These are phyloP conservation scores for Charaxes varanes DNA, from an alignment of 1,140 invertebrate genomes.

Conservation along the genomic window DNA sequence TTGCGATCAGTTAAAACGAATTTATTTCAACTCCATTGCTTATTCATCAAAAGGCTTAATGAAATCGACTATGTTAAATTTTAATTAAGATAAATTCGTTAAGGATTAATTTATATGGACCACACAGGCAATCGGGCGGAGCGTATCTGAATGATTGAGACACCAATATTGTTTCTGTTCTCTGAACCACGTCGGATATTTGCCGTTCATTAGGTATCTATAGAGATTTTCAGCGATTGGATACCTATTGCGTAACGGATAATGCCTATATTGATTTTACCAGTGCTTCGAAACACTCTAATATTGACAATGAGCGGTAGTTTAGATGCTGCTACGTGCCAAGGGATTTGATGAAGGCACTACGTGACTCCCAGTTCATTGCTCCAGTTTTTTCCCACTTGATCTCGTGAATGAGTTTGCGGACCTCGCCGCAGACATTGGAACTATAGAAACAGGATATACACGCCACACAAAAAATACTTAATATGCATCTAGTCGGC, in stretches of 20 bases:
- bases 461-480: conserved; percentile 29
- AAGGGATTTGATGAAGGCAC: conserved; percentile 48
- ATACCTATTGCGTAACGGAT: conserved; percentile 36
- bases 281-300: conserved; percentile 51
- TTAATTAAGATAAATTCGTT: conserved; percentile 12
- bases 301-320: conserved; percentile 72
- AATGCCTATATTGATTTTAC: conserved; percentile 59
- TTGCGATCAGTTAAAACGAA: no score
- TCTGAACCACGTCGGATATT: conserved; percentile 19
- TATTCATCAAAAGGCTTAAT: conserved; percentile 2
- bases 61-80: conserved; percentile 5
- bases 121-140: conserved; percentile 2
- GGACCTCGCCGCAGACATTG: conserved; percentile 37
- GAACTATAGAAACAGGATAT: conserved; percentile 29
- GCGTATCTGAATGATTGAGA: conserved; percentile 1
- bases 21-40: conserved; percentile 2
- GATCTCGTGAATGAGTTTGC: conserved; percentile 63
- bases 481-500: conserved; percentile 5
- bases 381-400: conserved; percentile 67
- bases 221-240: conserved; percentile 45
- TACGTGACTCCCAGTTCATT: conserved; percentile 66
- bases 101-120: conserved; percentile 6
- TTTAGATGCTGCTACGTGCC: conserved; percentile 65
- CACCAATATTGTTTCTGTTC: conserved; percentile 10
- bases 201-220: conserved; percentile 42